Evolutionary conservation across 2,113 vertebrate genomes (phyloP), one percentile per base, ranked within the genome.

Genomic region (Percopsis transmontana): DNA sequence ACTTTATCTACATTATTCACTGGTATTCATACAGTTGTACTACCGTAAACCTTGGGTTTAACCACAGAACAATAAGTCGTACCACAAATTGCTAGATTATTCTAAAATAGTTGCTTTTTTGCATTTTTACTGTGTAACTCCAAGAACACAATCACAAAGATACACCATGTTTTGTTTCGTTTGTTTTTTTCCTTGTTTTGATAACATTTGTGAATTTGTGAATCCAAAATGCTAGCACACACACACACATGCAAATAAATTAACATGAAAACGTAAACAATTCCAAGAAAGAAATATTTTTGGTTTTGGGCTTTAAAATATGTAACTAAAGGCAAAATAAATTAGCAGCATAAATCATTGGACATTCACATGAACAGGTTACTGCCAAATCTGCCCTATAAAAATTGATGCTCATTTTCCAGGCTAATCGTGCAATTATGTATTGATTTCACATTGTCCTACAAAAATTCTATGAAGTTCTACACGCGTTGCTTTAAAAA

Each of bases 191-290:
- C 79, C 56, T 67, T 24, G 16, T 41, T 55, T 76, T 51, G 6
- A 27, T 62, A 23, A 47, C 10, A 54, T 65, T 73, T 75, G 76
- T 8, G 1, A 68, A 19, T 19, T 51, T 19, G 62, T 81, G 69
- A 76, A 52, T 61, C 66, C 21, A 77, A 80, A 77, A 70, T 58
- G 68, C 50, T 24, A 2, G n/a, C 70, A 38, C 80, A 3, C 76
- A 0, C 70, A 58, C 68, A 51, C 66, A 66, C 65, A 58, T 88
- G 85, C 85, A 91, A 89, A 91, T 89, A 91, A 89, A 86, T 88
- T 88, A 89, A 89, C 80, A 89, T 85, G 78, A 80, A 81, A 88
- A 85, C 63, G 63, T 85, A 80, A 88, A 89, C 81, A 75, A 55
- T 68, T 79, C 74, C 40, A 54, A 70, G 39, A 62, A 40, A 70